phyloP scores from a whole-genome alignment of 2,113 vertebrate genomes.

The Odontesthes bonariensis region DNA sequence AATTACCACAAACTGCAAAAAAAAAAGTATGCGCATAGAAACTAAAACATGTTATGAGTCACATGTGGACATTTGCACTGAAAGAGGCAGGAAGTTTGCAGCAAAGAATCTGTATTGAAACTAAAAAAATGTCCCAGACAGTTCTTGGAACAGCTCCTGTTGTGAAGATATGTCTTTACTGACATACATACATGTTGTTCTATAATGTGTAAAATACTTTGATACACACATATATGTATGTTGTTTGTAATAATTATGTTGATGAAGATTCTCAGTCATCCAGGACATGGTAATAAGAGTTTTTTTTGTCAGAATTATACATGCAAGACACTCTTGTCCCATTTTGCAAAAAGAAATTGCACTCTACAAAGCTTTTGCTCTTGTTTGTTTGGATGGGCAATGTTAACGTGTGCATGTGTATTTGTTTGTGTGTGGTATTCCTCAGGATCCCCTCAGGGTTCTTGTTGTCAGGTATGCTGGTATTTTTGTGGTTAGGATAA shows the following conservation, averaged over 20 bases:
- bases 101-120: conserved; percentile 18
- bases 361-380: not conserved
- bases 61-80: not conserved
- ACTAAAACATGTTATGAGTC: conserved; percentile 12
- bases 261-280: no score
- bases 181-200: no score
- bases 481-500: conserved; percentile 47
- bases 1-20: not conserved
- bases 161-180: not conserved
- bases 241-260: not conserved
- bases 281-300: no score
- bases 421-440: conserved; percentile 29
- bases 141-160: not conserved
- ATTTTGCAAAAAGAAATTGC: no score
- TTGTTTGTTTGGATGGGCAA: not conserved
- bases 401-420: not conserved
- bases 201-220: not conserved
- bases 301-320: not conserved
- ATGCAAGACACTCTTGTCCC: conserved; percentile 1
- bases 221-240: no score
- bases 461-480: not conserved
- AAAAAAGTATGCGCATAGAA: not conserved
- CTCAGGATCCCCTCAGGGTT: conserved; percentile 33
- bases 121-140: not conserved
- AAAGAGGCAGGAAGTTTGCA: conserved; percentile 24